Percentiles rank a stretch among this genome's conserved stretches.
Conservation (phyloP, 2,888 invertebrate genomes). For the Salticus scenicus region DNA sequence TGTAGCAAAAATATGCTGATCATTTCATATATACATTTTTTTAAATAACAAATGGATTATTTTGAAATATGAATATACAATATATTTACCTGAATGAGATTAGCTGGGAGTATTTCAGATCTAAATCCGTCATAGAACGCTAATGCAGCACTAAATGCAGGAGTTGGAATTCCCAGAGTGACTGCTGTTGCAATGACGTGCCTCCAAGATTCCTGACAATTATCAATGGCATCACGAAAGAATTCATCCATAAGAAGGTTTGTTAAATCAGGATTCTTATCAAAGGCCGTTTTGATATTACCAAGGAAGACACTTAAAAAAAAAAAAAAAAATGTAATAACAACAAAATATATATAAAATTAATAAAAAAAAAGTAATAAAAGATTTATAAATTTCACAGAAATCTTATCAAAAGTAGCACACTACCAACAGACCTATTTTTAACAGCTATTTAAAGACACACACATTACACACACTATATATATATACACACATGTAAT, state of each 20-base stretch:
- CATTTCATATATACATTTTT: neutral
- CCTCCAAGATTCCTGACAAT: constrained; percentile 89
- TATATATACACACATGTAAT: too few species aligned
- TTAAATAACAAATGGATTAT: neutral
- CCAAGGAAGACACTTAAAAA: constrained; percentile 85
- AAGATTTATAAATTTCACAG: too few species aligned
- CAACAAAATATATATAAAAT: too few species aligned
- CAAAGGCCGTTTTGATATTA: constrained; percentile 94
- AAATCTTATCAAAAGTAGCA: too few species aligned
- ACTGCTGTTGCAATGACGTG: constrained; percentile 83
- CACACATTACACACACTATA: too few species aligned
- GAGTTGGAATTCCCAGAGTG: constrained; percentile 90
- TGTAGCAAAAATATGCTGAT: neutral
- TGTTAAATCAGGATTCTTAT: constrained; percentile 87
- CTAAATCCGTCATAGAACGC: constrained; percentile 98
- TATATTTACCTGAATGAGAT: constrained; percentile 86
- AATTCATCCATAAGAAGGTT: constrained; percentile 95
- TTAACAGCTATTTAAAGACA: too few species aligned
- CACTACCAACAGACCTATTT: too few species aligned
- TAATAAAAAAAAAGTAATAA: too few species aligned
- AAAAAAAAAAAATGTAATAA: neutral
- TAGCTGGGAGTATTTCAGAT: constrained; percentile 90
- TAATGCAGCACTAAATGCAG: constrained; percentile 93
- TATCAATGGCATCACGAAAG: constrained; percentile 88
- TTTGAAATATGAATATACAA: neutral